Evolutionary conservation across 2,888 invertebrate genomes (phyloP).

Genomic region (Dicycla oo): DNA sequence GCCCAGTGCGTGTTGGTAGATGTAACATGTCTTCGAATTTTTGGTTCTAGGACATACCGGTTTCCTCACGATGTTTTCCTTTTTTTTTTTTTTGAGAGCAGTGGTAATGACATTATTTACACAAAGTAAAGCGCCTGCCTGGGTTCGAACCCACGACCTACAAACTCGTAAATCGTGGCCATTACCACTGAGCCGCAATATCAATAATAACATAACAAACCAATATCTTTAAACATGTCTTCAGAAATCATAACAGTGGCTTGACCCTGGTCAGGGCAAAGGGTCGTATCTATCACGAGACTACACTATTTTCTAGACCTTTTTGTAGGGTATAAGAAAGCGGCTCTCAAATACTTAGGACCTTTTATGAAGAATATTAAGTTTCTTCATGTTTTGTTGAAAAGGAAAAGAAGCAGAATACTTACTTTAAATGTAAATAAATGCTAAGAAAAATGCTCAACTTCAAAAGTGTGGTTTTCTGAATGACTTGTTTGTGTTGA

Average conservation of each 20-base stretch:
- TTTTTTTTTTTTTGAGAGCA: no score
- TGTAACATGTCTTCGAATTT: no score
- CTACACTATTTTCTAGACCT: slow-evolving; percentile 34
- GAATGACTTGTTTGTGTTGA: not conserved
- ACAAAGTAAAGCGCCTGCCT: no score
- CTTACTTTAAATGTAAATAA: not conserved
- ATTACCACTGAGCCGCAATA: no score
- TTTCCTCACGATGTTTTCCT: no score
- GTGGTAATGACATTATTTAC: no score
- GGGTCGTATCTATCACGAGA: slow-evolving; percentile 33
- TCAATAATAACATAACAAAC: no score
- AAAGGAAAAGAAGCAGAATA: not conserved
- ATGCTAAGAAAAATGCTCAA: not conserved
- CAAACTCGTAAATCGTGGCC: no score
- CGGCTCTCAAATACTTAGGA: not conserved
- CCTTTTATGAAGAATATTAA: not conserved
- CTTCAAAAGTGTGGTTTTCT: not conserved
- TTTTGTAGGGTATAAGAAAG: not conserved
- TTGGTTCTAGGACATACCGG: no score
- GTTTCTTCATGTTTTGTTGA: not conserved
- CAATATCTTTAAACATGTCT: slow-evolving; percentile 43
- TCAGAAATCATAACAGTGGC: slow-evolving; percentile 43
- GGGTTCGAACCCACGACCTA: no score
- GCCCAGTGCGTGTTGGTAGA: no score
- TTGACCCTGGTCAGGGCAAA: slow-evolving; percentile 55